phyloP scores from a whole-genome alignment of 2,113 vertebrate species.

The Epinephelus lanceolatus region DNA sequence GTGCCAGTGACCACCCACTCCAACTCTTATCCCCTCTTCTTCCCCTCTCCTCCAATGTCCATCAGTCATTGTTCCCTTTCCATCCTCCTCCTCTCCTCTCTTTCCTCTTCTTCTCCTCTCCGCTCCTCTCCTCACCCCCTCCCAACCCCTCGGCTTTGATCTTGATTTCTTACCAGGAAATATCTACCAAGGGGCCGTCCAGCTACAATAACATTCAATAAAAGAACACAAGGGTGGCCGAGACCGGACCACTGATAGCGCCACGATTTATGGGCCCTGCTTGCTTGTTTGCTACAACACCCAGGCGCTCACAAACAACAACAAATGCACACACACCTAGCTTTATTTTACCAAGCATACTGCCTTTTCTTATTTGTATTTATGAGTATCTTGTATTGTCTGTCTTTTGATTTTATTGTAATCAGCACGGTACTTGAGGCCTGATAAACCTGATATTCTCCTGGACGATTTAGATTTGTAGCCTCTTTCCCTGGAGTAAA shows the following conservation, averaged over 20 bases:
- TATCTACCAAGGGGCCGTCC: constrained; percentile 70
- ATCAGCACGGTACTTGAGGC: not conserved
- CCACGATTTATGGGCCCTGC: constrained; percentile 70
- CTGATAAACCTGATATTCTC: not conserved
- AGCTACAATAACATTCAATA: constrained; percentile 78
- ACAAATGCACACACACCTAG: not conserved
- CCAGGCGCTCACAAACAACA: not conserved
- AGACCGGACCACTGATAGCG: constrained; percentile 72
- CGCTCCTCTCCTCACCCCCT: not conserved
- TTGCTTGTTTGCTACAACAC: constrained; percentile 42
- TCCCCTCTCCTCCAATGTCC: constrained; percentile 73
- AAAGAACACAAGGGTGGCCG: constrained; percentile 73
- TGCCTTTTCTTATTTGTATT: constrained; percentile 1
- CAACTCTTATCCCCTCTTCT: constrained; percentile 73
- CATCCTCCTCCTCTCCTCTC: constrained; percentile 52
- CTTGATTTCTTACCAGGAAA: constrained; percentile 81
- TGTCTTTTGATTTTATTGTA: not conserved
- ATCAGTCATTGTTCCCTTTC: constrained; percentile 77
- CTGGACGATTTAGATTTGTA: not conserved
- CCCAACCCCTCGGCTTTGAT: constrained; percentile 61
- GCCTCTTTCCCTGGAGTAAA: not conserved
- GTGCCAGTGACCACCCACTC: constrained; percentile 74
- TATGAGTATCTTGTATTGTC: not conserved
- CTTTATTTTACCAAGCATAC: not conserved
- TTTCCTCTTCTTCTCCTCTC: not conserved